Base-by-base conservation (phyloP, 2,797 vertebrate genomes). In the Myotis planiceps region DNA sequence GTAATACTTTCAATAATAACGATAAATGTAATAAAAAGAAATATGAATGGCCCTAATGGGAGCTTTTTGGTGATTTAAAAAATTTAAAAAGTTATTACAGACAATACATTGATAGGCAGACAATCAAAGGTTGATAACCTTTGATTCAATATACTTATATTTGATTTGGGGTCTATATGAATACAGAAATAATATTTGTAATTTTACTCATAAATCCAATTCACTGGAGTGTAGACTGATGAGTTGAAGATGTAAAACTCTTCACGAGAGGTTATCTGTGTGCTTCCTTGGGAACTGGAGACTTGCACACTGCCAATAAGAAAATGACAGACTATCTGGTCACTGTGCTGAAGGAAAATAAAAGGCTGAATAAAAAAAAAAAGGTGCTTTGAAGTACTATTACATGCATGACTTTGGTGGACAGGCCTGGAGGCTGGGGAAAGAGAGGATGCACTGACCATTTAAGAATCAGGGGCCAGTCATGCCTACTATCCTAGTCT, bases 361-460 rank as follows among this genome's bases (percentile, higher is more conserved):
- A 97, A 96, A 94, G 94, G 13, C 76, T 88, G 8, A 53, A 72
- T 81, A 10, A 9, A 66, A 90, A 95, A 93, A 66, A 90, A 95
- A 93, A 87, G 45, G 74, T 93, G 80, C 97, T 97, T 97, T 97
- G 97, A 97, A 95, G 65, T 95, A 68, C 45, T 82, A 86, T 97
- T 88, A 95, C 66, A 96, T 66, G 96, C 93, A 29, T 93, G 96
- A 88, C 95, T 97, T 86, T 55, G 14, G 76, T 72, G 96, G 69
- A 86, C 93, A 93, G 88, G 55, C 79, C 95, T 55, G n/a, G 85
- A 94, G 74, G 25, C 90, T 63, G 34, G 58, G 53, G 60, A 83
- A 79, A 95, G 72, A 92, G 82, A 90, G 47, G 76, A 68, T 42
- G 42, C 74, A 16, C 81, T 79, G 84, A 83, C 88, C 95, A 95